Base-by-base conservation (phyloP, 2,797 vertebrate species). In the Sebastes alutus region DNA sequence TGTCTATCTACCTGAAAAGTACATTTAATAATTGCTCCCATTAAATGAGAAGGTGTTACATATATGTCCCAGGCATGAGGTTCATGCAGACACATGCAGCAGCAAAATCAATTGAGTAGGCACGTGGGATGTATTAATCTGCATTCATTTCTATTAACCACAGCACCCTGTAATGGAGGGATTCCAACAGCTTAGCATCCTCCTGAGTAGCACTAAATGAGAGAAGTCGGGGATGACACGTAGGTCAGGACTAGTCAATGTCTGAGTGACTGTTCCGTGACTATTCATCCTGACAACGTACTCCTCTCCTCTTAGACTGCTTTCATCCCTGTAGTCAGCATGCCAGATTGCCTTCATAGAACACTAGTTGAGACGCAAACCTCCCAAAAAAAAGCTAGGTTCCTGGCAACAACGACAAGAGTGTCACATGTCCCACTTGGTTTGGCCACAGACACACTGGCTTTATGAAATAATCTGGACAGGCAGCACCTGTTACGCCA, bases 131-230 rank as follows among this genome's bases (percentile, higher is more conserved):
- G 58, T 79, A 71, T 83, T 87, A 84, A 92, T 92, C 79, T 81
- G 69, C 72, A 52, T 79, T 85, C 73, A 67, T 91, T 92, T 89
- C 69, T 82, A 90, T 89, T 86, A 89, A 81, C 72, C 69, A 74
- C 64, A 80, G 70, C 81, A 70, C 72, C 60, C 46, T 82, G 83
- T 83, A 23, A 66, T 71, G 29, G 71, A 77, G n/a, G 79, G 83
- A 88, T 79, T 88, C 64, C 83, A 68, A 78, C 76, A 70, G 82
- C 82, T 88, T 66, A 77, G 80, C 82, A 46, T 78, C 80, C 78
- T 86, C 70, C 71, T 58, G 75, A 83, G 83, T 75, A 84, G 82
- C 77, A 85, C 85, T 81, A 86, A 90, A 89, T 88, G 76, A 90
- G 87, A 86, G 68, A 83, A 88, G 82, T 84, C 84, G 83, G 72